Percentiles rank a stretch among this genome's conserved stretches.
Conservation (phyloP, 2,888 invertebrate species). For the Pyrocoelia pectoralis region DNA sequence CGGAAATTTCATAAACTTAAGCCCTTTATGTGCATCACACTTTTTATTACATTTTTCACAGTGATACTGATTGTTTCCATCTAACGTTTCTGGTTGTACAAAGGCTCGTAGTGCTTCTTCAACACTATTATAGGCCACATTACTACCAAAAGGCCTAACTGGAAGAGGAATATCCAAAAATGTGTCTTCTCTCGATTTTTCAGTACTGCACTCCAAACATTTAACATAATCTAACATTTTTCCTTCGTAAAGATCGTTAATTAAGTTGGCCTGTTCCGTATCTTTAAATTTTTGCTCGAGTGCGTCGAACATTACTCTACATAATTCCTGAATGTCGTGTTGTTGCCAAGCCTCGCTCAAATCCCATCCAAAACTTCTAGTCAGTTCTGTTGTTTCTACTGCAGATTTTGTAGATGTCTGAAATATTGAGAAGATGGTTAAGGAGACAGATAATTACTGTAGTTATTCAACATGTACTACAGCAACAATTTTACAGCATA, state of each 20-base stretch:
- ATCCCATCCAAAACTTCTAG: conserved; percentile 90
- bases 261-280: conserved; percentile 81
- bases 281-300: conserved; percentile 84
- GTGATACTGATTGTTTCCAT: conserved; percentile 85
- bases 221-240: conserved; percentile 89
- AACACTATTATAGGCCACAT: conserved; percentile 77
- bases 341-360: conserved; percentile 91
- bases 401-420: conserved; percentile 80
- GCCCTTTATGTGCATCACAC: conserved; percentile 89
- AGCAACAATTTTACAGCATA: too few species aligned
- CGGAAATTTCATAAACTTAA: conserved; percentile 86
- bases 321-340: conserved; percentile 90
- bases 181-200: conserved; percentile 82
- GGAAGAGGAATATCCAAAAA: conserved; percentile 88
- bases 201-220: conserved; percentile 84
- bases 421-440: conserved; percentile 21
- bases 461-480: too few species aligned
- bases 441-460: background rate
- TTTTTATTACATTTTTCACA: conserved; percentile 88
- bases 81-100: conserved; percentile 83
- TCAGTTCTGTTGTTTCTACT: conserved; percentile 87
- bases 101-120: conserved; percentile 86
- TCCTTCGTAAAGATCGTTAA: conserved; percentile 78
- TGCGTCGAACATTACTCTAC: conserved; percentile 90
- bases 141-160: conserved; percentile 82